phyloP scores from a whole-genome alignment of 2,113 vertebrate genomes.

The Macquaria ambigua region DNA sequence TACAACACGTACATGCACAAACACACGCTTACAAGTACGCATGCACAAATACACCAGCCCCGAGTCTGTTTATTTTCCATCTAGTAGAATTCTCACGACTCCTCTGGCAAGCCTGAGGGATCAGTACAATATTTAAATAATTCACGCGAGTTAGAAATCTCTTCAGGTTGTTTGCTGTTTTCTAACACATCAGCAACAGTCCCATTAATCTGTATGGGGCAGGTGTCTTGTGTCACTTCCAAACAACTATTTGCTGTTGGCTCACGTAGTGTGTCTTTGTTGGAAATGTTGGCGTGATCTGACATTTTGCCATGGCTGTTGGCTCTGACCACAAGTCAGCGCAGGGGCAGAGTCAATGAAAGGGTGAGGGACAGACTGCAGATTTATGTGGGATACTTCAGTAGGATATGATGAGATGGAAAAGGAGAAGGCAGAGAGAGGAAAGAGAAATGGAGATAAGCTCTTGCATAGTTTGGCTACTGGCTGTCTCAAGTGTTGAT shows the following conservation, averaged over 20 bases:
- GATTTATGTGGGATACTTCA: conserved; percentile 48
- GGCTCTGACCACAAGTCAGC: conserved; percentile 60
- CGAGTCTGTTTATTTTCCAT: conserved; percentile 79
- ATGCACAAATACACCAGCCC: conserved; percentile 62
- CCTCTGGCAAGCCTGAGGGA: conserved; percentile 74
- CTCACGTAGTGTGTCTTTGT: conserved; percentile 35
- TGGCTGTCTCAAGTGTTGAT: conserved; percentile 72
- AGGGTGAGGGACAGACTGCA: conserved; percentile 54
- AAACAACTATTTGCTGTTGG: conserved; percentile 59
- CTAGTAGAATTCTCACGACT: conserved; percentile 71
- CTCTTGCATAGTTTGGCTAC: conserved; percentile 69
- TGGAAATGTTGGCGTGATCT: conserved; percentile 57
- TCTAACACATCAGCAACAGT: conserved; percentile 32
- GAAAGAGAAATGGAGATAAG: conserved; percentile 64
- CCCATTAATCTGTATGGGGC: conserved; percentile 25
- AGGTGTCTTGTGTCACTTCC: conserved; percentile 38
- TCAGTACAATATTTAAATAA: conserved; percentile 74
- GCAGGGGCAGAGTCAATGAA: conserved; percentile 54
- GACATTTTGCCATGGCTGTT: conserved; percentile 68
- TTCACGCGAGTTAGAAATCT: conserved; percentile 69
- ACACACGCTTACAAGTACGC: conserved; percentile 24
- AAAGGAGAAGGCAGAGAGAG: conserved; percentile 42
- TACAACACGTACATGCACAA: conserved; percentile 24
- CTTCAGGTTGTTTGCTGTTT: conserved; percentile 71
- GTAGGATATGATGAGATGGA: conserved; percentile 39